Percentiles rank a stretch among this genome's conserved stretches.
Evolutionary conservation across 2,797 vertebrate species (phyloP).

Genomic region (Phataginus tetradactyla): DNA sequence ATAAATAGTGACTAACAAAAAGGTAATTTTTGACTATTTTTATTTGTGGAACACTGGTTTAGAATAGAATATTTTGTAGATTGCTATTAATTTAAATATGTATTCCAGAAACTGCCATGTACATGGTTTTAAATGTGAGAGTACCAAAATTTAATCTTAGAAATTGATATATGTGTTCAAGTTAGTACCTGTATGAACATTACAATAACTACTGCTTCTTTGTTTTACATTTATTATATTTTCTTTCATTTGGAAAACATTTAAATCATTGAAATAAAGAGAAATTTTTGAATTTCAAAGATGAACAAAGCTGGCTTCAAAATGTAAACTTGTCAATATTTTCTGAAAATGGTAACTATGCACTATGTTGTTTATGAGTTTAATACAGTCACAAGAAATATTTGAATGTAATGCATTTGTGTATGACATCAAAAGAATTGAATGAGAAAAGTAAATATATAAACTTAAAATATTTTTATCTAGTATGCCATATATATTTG

Average conservation of each 20-base stretch:
- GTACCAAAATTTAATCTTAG: background rate
- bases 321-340: background rate
- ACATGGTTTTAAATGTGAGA: background rate
- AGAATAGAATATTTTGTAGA: background rate
- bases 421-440: background rate
- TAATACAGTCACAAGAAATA: background rate
- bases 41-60: background rate
- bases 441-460: background rate
- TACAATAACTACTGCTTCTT: background rate
- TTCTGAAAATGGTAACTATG: background rate
- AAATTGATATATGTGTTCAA: background rate
- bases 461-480: background rate
- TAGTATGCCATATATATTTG: background rate
- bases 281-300: background rate
- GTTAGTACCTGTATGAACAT: background rate
- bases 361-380: background rate
- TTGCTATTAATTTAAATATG: background rate
- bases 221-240: background rate
- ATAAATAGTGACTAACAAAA: background rate
- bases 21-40: background rate
- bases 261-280: background rate
- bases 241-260: background rate
- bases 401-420: background rate
- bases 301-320: background rate
- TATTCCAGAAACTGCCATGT: background rate